Percentiles rank a stretch among this genome's conserved stretches.
These are phyloP conservation scores for Phalacrocorax pelagicus DNA, from an alignment of 2,113 vertebrate genomes.

Conservation along the genomic window DNA sequence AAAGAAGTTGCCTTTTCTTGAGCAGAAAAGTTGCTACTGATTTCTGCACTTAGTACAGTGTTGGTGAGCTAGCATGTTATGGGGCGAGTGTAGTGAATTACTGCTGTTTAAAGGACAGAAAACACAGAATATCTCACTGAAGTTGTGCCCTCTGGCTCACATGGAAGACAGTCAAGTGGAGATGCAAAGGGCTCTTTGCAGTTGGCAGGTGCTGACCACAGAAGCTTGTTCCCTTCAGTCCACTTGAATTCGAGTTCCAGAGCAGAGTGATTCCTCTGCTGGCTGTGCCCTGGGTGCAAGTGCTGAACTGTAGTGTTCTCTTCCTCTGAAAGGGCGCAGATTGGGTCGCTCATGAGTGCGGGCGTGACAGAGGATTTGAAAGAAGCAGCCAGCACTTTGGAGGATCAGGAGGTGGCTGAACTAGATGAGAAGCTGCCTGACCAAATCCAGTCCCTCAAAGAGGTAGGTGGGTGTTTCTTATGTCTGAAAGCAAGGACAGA, in stretches of 20 bases:
- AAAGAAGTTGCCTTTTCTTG: neutral
- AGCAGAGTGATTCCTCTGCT: neutral
- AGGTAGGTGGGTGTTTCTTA: conserved; percentile 50
- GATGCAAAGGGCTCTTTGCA: neutral
- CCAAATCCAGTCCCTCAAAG: conserved; percentile 13
- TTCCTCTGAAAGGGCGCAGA: conserved; percentile 66
- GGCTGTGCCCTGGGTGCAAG: neutral
- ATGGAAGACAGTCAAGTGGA: neutral
- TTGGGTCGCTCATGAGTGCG: neutral
- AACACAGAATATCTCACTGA: neutral
- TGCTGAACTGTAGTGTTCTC: conserved; percentile 34
- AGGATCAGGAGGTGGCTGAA: conserved; percentile 30
- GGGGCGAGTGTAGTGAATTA: neutral
- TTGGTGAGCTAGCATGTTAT: neutral
- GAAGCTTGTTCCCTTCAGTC: neutral
- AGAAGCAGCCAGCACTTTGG: neutral
- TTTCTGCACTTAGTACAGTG: neutral
- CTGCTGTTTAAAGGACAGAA: neutral
- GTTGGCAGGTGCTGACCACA: neutral
- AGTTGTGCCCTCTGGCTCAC: neutral
- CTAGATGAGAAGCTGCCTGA: conserved; percentile 41
- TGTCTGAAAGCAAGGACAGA: neutral
- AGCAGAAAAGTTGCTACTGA: neutral
- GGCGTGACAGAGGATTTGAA: neutral
- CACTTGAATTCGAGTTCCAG: neutral